Base-by-base conservation (phyloP, 2,113 vertebrate species). In the Melierax canorus region DNA sequence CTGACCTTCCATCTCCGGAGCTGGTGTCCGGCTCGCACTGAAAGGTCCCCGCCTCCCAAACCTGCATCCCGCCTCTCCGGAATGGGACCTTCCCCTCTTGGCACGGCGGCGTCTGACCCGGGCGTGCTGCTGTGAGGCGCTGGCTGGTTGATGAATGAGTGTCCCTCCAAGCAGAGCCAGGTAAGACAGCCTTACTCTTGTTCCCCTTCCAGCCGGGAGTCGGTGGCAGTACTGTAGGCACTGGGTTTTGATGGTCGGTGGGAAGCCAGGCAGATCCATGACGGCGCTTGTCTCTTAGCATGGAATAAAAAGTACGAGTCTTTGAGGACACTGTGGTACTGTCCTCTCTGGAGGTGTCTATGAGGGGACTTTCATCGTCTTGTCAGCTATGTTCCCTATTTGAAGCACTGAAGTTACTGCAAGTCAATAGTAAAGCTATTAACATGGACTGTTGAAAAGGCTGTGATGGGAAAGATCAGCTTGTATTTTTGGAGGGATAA, bases 371-470 rank as follows among this genome's bases (percentile, higher is more conserved):
- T 8, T 26, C 11, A 9, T 58, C 5, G 18, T 39, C n/a, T 51
- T 30, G 13, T 3, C 63, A 13, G 26, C 34, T 53, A 0, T 20
- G 60, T 45, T 76, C 62, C 84, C 45, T 26, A 8, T 78, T 22
- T 3, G 64, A 68, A 53, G 55, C 53, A 2, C 9, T 58, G 30
- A 68, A 97, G 97, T 88, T 86, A 68, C 32, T 51, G 50, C 32
- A 46, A 88, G 90, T 73, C 88, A 74, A 51, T 41, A 46, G 95
- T 97, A 97, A 98, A 98, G 95, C 98, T 98, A 96, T 98, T 98
- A 97, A 97, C 97, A 97, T 98, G 98, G 98, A 98, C 59, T 24
- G 93, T 78, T 83, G 91, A 72, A 73, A 86, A 90, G 72, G 96
- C 96, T 97, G 94, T 96, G 93, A 94, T 38, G 90, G 88, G 75